phyloP scores from a whole-genome alignment of 2,797 vertebrate genomes.

The Propithecus deckenii region DNA sequence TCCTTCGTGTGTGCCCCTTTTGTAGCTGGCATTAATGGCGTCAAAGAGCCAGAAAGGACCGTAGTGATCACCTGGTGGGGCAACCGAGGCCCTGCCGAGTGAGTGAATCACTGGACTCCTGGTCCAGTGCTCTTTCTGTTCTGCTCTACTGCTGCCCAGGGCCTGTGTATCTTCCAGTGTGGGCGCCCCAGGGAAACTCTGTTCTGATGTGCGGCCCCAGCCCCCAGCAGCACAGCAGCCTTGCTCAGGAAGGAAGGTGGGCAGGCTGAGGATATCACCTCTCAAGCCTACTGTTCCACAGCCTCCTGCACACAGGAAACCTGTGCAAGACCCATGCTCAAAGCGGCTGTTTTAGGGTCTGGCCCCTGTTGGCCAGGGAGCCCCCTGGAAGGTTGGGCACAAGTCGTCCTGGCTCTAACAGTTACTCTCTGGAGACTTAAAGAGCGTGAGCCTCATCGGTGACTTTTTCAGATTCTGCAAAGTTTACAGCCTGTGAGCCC shows the following conservation, averaged over 20 bases:
- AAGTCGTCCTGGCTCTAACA: not conserved
- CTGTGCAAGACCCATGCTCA: not conserved
- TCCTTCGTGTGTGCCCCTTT: not conserved
- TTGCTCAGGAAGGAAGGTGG: not conserved
- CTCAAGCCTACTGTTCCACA: too few relatives aligned
- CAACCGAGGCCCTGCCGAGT: not conserved
- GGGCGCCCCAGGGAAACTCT: not conserved
- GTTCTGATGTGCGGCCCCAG: not conserved
- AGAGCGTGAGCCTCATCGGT: fast-evolving
- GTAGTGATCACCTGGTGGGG: not conserved
- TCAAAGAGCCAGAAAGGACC: not conserved
- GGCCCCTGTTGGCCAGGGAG: not conserved
- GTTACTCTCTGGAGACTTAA: not conserved
- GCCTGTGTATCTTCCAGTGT: fast-evolving
- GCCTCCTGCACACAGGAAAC: not conserved
- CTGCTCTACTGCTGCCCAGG: not conserved
- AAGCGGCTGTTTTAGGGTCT: not conserved
- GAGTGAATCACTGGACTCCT: not conserved
- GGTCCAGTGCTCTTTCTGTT: not conserved
- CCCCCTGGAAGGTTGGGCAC: not conserved
- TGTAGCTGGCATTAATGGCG: too few relatives aligned
- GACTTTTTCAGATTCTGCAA: not conserved
- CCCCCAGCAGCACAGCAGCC: not conserved
- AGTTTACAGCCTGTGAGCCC: not conserved
- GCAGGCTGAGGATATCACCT: not conserved